Base-by-base conservation (phyloP, 2,888 invertebrate genomes). In the Odontothrips loti region DNA sequence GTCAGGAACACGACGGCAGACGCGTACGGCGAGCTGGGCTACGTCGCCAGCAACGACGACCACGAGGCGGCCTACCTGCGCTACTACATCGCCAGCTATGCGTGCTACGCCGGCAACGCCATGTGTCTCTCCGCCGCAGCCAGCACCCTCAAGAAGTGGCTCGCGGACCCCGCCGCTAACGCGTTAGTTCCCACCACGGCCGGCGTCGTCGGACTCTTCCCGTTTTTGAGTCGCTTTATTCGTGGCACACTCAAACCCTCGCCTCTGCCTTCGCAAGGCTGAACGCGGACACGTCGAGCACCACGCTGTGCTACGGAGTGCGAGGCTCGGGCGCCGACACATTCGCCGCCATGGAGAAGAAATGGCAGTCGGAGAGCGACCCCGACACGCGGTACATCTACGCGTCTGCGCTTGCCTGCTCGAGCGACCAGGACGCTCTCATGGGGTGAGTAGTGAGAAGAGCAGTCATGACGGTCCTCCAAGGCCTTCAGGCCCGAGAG, bases 231-330 rank as follows among this genome's bases (percentile, higher is more conserved):
- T 51, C 17, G 51, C 15, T 51, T 51, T 17, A 51, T 6, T 6
- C 11, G 51, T 51, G 58, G 0, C 20, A 15, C 6, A 58, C 15
- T 15, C 12, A 20, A 58, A 58, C 10, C 20, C 15, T 15, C 20
- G 6, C 17, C 15, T 2, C 20, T 58, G 6, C 15, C 58, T 20
- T 27, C 11, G 1, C 23, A 23, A 75, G 68, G 27, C 27, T 75
- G 27, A 8, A 27, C 9, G 27, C 2, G 9, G 68, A 27, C 68
- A 75, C 68, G 23, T 23, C 12, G 11, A 4, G 23, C 23, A 75
- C 68, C 11, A 27, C 68, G 23, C 68, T 75, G 27, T 75, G 68
- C 68, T 75, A 75, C 27, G 68, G 68, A n/a, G 68, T 75, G 23
- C 27, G 68, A 1, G 68, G 68, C 68, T 75, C 68, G 9, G 68